Base-by-base conservation (phyloP, 2,113 vertebrate species). In the Laticauda laticaudata region DNA sequence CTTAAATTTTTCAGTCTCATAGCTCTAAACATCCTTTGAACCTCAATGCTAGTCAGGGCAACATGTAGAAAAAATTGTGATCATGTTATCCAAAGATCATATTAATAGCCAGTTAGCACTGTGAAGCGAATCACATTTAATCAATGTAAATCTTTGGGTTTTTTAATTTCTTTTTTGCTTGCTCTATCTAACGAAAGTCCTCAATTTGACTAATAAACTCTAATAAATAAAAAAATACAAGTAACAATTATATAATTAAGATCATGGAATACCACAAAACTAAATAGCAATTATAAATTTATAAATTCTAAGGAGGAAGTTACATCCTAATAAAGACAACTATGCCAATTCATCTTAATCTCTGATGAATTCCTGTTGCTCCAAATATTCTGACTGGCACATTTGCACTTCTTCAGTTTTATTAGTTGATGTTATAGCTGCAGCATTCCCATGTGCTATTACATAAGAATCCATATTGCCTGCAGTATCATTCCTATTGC, bases 271-370 rank as follows among this genome's bases (percentile, higher is more conserved):
- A 90, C 8, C 56, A 61, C 15, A 61, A 61, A 29, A 26, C 43
- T 90, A 48, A 64, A n/a, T 14, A n/a, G 61, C n/a, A 69, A 69
- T 69, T 69, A 69, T 69, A n/a, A 69, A 14, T n/a, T n/a, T 69
- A n/a, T 69, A 69, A 69, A 43, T 86, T 88, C 89, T 88, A 91
- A 94, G 2, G 0, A 3, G 88, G 95, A 95, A 95, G 45, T 96
- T 95, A 94, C 95, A 69, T 93, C 55, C 54, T 34, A 8, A 89
- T 88, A 95, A 88, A 94, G 94, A 86, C 56, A 51, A 55, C 93
- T 95, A 26, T 39, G 34, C 34, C 34, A 39, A 39, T 39, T 39
- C 34, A 39, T 39, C 95, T 92, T n/a, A 2, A 86, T 90, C 64
- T 92, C 91, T 64, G 23, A 45, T 90, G 94, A 94, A 18, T 56